Evolutionary conservation across 2,113 vertebrate species (phyloP).

Genomic region (Cervus canadensis): DNA sequence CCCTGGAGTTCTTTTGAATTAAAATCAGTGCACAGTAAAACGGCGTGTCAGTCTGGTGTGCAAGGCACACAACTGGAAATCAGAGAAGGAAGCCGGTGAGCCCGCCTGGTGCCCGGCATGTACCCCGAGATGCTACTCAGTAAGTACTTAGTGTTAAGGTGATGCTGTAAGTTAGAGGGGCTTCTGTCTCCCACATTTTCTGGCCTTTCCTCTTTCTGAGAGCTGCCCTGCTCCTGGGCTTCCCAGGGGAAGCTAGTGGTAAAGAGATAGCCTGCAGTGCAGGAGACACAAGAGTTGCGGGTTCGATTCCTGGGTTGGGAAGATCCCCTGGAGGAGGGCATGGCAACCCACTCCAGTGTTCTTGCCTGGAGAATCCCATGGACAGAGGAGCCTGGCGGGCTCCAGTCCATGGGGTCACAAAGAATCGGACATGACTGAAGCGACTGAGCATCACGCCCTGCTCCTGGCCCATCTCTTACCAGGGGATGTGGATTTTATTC

Average conservation of each 20-base stretch:
- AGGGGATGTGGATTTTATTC: background rate
- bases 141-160: constrained; percentile 40
- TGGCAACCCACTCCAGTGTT: background rate
- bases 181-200: background rate
- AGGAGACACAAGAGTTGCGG: background rate
- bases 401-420: background rate
- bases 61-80: background rate
- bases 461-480: background rate
- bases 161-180: constrained; percentile 13
- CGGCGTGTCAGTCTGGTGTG: constrained; percentile 22
- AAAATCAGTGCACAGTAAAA: constrained; percentile 63
- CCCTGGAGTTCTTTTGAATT: constrained; percentile 65
- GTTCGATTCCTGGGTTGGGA: background rate
- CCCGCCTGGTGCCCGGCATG: background rate
- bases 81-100: constrained; percentile 29
- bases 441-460: background rate
- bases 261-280: background rate
- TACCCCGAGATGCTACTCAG: constrained; percentile 25
- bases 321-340: background rate
- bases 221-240: background rate
- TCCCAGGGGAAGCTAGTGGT: background rate
- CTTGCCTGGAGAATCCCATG: background rate
- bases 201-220: background rate
- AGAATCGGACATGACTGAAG: background rate
- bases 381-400: background rate